Evolutionary conservation across 1,140 invertebrate genomes (phyloP), one percentile per base, ranked within the genome.

Genomic region (Pissodes strobi): DNA sequence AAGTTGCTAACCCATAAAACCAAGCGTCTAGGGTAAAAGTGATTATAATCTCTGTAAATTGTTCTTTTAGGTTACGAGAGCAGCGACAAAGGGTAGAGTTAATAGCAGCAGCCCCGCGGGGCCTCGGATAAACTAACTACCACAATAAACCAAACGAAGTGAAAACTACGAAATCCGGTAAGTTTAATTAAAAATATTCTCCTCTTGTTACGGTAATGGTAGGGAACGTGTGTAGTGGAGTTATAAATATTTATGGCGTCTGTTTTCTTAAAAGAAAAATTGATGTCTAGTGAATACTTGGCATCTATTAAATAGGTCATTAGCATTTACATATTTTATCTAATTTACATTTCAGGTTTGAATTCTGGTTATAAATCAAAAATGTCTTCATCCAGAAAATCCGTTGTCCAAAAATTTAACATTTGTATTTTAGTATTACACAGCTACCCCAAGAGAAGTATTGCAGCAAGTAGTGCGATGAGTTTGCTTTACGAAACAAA

Each of bases 101-200:
- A 59, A 56, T 64, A 68, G 66, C 15, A 55, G 38, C 30, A 45
- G 59, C 66, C 66, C 66, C 30, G n/a, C 15, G 66, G 66, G 66
- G 66, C 66, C 66, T 67, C 66, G 66, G 66, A 67, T 67, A 67
- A 52, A 48, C 62, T 56, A 12, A 12, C 17, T 43, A 23, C 39
- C 41, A 58, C 34, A 43, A 58, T 41, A 46, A 46, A 46, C 56
- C 56, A 58, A 58, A 46, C 56, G 21, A 43, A 46, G 56, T 41
- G 37, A 25, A 34, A 39, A 41, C 18, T 43, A 27, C 45, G 13
- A 25, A 49, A 23, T 10, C 23, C 22, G 43, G 58, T 61, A 61
- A 61, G 58, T 61, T 51, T 39, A 23, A 51, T 45, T 22, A 51
- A 15, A 22, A 41, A 25, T 25, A 21, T 15, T 18, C 25, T 27